Base-by-base conservation (phyloP, 2,797 vertebrate species). In the Pseudochaenichthys georgianus region DNA sequence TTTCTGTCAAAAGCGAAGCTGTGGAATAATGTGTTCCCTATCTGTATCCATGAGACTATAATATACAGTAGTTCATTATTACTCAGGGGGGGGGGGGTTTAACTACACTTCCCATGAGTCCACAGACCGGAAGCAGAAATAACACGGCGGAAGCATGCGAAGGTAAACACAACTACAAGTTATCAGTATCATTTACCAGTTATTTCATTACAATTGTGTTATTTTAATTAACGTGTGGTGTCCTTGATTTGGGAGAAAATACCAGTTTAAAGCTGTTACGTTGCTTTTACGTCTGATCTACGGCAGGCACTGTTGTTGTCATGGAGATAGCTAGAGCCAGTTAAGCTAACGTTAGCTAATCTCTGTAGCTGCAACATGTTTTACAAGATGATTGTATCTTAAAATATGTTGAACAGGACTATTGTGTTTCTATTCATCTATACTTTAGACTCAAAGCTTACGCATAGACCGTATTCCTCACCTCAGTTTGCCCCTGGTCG, bases 41-140 rank as follows among this genome's bases (percentile, higher is more conserved):
- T 53, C 1, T 31, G 5, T 9, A 31, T 31, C 42, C 0, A 16
- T 19, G 13, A 73, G 41, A 38, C 2, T 38, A 38, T 38, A 38
- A 38, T 28, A 28, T 28, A 28, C 34, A 38, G 34, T 38, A 0
- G 1, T 16, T 68, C 21, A 10, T 54, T 28, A 15, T 54, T 8
- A 4, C 9, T 64, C 9, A 13, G 34, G 1, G 9, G 23, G 23
- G 21, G 15, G 0, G 0, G 0, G 1, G n/a, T 3, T 70, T 0
- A 8, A 94, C 93, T 92, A 86, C 94, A 90, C 80, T 86, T 93
- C 94, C 94, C 93, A 94, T 60, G 45, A 81, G 83, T 2, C 92
- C 65, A 17, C 19, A 2, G 8, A 0, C 68, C 77, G 83, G 78
- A 91, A 88, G 13, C 17, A 54, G 70, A 74, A 55, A 31, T 2